These are phyloP conservation scores for Melipona bicolor DNA, from an alignment of 2,888 invertebrate species.

Conservation along the genomic window DNA sequence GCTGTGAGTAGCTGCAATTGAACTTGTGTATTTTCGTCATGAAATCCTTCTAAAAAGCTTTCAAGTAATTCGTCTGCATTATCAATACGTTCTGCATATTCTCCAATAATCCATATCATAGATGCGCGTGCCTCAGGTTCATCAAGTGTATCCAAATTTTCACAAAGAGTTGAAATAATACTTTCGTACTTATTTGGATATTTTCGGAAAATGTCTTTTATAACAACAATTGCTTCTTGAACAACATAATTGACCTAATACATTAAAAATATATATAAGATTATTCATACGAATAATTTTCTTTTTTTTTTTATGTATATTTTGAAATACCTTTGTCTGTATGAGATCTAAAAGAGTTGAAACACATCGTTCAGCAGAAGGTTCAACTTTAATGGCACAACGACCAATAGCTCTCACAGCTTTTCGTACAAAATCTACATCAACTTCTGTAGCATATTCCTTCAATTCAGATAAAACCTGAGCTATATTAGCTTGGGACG, in stretches of 20 bases:
- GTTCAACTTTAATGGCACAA: slow-evolving; percentile 99
- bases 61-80: slow-evolving; percentile 99
- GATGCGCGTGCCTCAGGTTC: slow-evolving; percentile 99
- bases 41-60: slow-evolving; percentile 99
- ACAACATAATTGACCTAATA: slow-evolving; percentile 96
- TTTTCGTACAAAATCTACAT: slow-evolving; percentile 99
- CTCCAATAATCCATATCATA: slow-evolving; percentile 98
- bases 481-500: slow-evolving; percentile 98
- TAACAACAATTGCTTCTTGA: slow-evolving; percentile 99
- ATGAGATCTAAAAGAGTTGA: slow-evolving; percentile 98
- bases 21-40: slow-evolving; percentile 98
- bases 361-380: slow-evolving; percentile 99
- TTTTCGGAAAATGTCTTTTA: slow-evolving; percentile 98
- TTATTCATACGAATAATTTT: slow-evolving; percentile 87
- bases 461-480: slow-evolving; percentile 99
- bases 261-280: slow-evolving; percentile 13
- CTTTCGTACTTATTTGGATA: slow-evolving; percentile 99
- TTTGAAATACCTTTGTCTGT: slow-evolving; percentile 93
- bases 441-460: slow-evolving; percentile 99
- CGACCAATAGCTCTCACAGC: slow-evolving; percentile 99
- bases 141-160: slow-evolving; percentile 98
- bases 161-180: slow-evolving; percentile 99
- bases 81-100: slow-evolving; percentile 99
- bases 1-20: slow-evolving; percentile 98
- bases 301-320: background rate